phyloP scores from a whole-genome alignment of 2,113 vertebrate species.

The Menura novaehollandiae region DNA sequence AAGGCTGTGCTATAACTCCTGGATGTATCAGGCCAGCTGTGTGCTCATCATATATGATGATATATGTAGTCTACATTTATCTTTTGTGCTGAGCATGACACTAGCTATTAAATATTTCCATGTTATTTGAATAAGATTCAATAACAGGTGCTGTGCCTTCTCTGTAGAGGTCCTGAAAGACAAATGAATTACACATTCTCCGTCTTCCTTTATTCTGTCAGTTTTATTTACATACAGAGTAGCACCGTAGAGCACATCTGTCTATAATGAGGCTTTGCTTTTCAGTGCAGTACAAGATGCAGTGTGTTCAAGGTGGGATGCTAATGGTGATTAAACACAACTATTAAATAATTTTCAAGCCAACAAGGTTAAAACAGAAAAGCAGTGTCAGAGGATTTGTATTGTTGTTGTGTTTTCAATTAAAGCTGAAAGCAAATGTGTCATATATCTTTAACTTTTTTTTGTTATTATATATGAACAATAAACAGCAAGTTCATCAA shows the following conservation, averaged over 20 bases:
- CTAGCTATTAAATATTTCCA: background rate
- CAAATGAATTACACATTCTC: slow-evolving; percentile 29
- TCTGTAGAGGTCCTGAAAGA: slow-evolving; percentile 20
- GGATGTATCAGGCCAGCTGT: background rate
- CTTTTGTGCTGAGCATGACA: background rate
- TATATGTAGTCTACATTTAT: background rate
- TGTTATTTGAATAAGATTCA: slow-evolving; percentile 5
- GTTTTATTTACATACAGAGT: slow-evolving; percentile 31
- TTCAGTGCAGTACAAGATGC: background rate
- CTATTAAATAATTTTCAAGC: background rate
- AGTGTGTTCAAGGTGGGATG: background rate
- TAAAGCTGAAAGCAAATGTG: background rate
- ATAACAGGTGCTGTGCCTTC: background rate
- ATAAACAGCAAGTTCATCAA: background rate
- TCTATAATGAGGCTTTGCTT: slow-evolving; percentile 6
- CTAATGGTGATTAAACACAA: slow-evolving; percentile 30
- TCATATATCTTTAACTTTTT: background rate
- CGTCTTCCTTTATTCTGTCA: slow-evolving; percentile 39
- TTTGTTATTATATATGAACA: background rate
- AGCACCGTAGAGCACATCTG: background rate
- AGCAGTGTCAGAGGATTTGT: background rate
- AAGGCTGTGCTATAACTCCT: background rate
- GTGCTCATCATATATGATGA: background rate
- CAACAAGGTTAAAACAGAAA: background rate
- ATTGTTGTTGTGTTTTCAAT: background rate